Base-by-base conservation (phyloP, 2,888 invertebrate genomes). In the Ectemnius continuus region DNA sequence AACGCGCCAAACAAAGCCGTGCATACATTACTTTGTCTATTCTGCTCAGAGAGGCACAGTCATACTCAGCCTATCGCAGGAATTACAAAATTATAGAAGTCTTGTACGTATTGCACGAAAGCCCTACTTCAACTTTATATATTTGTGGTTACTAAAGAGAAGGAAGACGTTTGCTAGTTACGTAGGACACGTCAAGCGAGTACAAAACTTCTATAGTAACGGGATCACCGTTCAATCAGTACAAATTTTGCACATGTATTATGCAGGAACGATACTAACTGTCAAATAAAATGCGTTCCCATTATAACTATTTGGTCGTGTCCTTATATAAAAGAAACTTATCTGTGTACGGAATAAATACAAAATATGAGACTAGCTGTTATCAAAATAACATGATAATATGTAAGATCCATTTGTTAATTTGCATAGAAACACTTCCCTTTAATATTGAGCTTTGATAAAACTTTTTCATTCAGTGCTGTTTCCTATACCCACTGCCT, bases 311-410 rank as follows among this genome's bases (percentile, higher is more conserved):
- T 85, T 84, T 85, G 83, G 82, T 84, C 82, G 76, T 84, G 78
- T 80, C 75, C 74, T 82, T 84, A 76, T 76, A 73, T 79, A 69
- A 85, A 81, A 76, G 71, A 73, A 80, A 78, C 71, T 66, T 76
- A 73, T 61, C 76, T 48, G 47, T 61, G 72, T 78, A 80, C 23
- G 73, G 60, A 59, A 85, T 80, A 83, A 84, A 80, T 81, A 84
- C 78, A 81, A 81, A 79, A 75, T 81, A 82, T 80, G 77, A 87
- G 90, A 90, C 90, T 90, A 90, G 90, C 76, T 87, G 84, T 87
- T 87, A 84, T 82, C 80, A 76, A 82, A 85, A 85, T 79, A 82
- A 81, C 64, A 78, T 76, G 70, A 76, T 62, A 77, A 69, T 75
- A 68, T 70, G 68, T 76, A 71, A 59, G 56, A 78, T 70, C 45